Percentiles rank a stretch among this genome's conserved stretches.
Evolutionary conservation across 2,888 invertebrate genomes (phyloP).

Genomic region (Ischnura elegans): DNA sequence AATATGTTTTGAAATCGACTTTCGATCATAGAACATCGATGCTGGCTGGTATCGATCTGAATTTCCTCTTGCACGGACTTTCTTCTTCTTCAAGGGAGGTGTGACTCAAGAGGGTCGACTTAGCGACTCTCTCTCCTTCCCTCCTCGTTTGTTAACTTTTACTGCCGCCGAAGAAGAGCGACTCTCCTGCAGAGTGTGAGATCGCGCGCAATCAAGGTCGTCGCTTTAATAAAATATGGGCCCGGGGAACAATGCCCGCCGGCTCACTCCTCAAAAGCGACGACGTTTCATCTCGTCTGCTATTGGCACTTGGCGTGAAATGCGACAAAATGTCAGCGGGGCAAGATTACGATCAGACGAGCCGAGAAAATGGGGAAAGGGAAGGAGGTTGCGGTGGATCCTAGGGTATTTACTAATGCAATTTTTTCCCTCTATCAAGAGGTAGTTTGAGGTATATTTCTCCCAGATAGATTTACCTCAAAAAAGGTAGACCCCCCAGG

Average conservation of each 20-base stretch:
- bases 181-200: not conserved
- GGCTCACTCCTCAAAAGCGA: not conserved
- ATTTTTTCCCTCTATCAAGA: no score
- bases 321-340: not conserved
- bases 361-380: not conserved
- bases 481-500: no score
- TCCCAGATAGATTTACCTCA: no score
- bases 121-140: not conserved
- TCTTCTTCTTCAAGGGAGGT: not conserved
- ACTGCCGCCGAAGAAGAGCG: not conserved
- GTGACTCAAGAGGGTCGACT: not conserved
- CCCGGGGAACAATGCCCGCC: not conserved
- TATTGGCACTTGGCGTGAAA: not conserved
- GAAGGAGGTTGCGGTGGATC: not conserved
- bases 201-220: constrained; percentile 35
- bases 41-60: no score
- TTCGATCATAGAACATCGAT: no score
- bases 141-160: constrained; percentile 8
- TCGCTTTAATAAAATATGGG: constrained; percentile 35
- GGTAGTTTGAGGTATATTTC: no score
- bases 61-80: not conserved
- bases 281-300: not conserved
- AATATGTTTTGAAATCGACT: no score
- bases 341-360: not conserved
- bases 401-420: not conserved